These are phyloP conservation scores for Oncorhynchus clarkii DNA, from an alignment of 2,113 vertebrate genomes.

Conservation along the genomic window DNA sequence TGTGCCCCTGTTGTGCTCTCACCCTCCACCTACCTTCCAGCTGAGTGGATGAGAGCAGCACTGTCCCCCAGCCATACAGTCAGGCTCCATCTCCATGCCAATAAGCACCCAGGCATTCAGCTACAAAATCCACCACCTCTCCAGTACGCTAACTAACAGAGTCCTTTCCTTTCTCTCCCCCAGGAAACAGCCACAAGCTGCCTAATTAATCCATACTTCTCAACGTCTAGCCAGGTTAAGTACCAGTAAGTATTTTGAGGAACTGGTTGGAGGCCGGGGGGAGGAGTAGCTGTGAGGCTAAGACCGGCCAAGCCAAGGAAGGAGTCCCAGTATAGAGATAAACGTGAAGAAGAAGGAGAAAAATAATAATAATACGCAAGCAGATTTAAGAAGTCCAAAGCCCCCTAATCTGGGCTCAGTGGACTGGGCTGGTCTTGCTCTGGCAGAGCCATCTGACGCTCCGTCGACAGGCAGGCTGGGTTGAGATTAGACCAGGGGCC, in stretches of 20 bases:
- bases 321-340: slow-evolving; percentile 44
- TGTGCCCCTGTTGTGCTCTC: neutral
- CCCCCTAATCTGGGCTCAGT: slow-evolving; percentile 65
- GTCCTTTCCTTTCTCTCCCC: neutral
- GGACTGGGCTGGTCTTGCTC: slow-evolving; percentile 45
- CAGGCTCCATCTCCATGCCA: slow-evolving; percentile 35
- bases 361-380: slow-evolving; percentile 5
- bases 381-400: slow-evolving; percentile 60
- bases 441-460: slow-evolving; percentile 65
- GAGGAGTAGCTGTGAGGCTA: neutral
- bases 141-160: neutral
- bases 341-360: slow-evolving; percentile 22
- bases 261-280: slow-evolving; percentile 12
- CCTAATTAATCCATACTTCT: slow-evolving; percentile 59
- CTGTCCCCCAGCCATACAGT: slow-evolving; percentile 4
- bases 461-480: neutral
- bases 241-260: slow-evolving; percentile 32
- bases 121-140: neutral
- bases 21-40: slow-evolving; percentile 42
- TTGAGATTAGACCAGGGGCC: slow-evolving; percentile 61
- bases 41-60: slow-evolving; percentile 26
- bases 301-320: slow-evolving; percentile 32
- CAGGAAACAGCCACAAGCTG: slow-evolving; percentile 23
- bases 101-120: slow-evolving; percentile 11
- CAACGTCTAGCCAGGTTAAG: slow-evolving; percentile 68